Evolutionary conservation across 2,888 invertebrate genomes (phyloP).

Genomic region (Octonoba sinensis): DNA sequence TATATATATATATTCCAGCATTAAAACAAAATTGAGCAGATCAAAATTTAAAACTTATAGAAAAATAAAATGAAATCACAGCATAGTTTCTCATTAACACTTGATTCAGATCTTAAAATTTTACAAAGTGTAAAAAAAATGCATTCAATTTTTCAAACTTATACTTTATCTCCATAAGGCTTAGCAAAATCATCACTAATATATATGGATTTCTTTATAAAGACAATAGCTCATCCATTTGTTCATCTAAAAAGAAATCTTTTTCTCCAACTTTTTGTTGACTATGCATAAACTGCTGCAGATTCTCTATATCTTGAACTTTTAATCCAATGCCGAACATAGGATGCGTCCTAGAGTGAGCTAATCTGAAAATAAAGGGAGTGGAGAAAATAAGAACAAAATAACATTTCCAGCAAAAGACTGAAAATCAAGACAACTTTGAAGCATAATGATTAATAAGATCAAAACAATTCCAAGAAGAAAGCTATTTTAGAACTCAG

Average conservation of each 20-base stretch:
- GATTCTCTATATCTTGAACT: slow-evolving; percentile 47
- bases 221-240: slow-evolving; percentile 47
- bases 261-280: slow-evolving; percentile 42
- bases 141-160: too few species aligned
- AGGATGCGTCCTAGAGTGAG: slow-evolving; percentile 57
- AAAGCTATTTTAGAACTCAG: too few species aligned
- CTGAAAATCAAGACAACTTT: neutral
- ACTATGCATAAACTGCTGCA: slow-evolving; percentile 52
- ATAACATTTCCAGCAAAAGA: neutral
- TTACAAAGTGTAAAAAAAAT: too few species aligned
- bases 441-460: too few species aligned
- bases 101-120: too few species aligned
- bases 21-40: slow-evolving; percentile 1
- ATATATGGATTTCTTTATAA: slow-evolving; percentile 18
- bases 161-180: too few species aligned
- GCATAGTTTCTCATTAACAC: neutral
- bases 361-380: slow-evolving; percentile 23
- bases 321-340: slow-evolving; percentile 51
- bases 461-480: too few species aligned
- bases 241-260: slow-evolving; percentile 57
- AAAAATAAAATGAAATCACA: neutral
- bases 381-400: neutral
- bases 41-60: neutral
- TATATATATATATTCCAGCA: neutral
- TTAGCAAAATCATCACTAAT: too few species aligned